Evolutionary conservation across 2,888 invertebrate species (phyloP), one percentile per base, ranked within the genome.

Genomic region (Coelopa pilipes): DNA sequence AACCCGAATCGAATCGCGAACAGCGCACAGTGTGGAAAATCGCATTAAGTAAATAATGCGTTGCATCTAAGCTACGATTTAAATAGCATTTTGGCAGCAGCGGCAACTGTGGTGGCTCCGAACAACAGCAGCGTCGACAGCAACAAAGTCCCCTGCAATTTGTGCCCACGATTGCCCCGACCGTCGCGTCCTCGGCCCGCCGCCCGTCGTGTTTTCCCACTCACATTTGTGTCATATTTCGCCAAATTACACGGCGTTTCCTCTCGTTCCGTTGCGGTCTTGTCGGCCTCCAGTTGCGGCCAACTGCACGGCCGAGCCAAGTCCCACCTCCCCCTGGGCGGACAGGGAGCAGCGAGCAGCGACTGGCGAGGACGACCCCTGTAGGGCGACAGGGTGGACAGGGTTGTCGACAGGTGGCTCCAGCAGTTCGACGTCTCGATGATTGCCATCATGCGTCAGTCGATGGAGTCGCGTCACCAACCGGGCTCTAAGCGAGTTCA

Each of bases 201-300:
- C 53, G 65, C 17, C 67, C 62, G 49, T 66, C 65, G 66, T 65
- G 72, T 72, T 66, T 72, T 72, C 72, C 72, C 72, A 72, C 72
- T 72, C 72, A 47, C 19, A 65, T 63, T 71, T 65, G 15, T 63
- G 71, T 55, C 63, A 65, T 65, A 63, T 70, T 57, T 57, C 34
- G 34, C 13, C 3, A 53, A 53, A 45, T 34, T 49, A 13, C 21
- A 24, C 46, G 7, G 24, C 34, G 13, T 34, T 69, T 69, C 46
- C 57, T 55, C 55, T 24, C 59, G 9, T 45, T 45, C 17, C 24
- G 49, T 34, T 34, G 34, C 47, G n/a, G 7, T 34, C 7, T 34
- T 34, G 49, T 49, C 49, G 19, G 46, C 21, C 17, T 65, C 21
- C 65, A 17, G 12, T 19, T 65, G 12, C 11, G 17, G 63, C n/a